Conservation (phyloP, 2,797 vertebrate species). For the Florisuga fusca region DNA sequence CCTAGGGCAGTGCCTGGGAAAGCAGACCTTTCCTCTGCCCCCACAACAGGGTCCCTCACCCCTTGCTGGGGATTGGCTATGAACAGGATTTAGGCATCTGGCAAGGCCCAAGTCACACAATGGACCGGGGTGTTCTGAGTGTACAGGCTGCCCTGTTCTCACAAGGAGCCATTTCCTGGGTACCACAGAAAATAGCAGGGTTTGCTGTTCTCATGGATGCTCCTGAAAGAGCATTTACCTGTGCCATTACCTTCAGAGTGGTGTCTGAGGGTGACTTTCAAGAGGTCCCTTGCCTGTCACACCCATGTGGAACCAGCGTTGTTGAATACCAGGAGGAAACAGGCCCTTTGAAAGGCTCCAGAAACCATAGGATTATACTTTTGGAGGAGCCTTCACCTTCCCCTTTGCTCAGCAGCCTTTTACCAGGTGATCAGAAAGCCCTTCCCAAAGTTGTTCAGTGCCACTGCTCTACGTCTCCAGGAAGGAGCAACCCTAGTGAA, state of each 20-base stretch:
- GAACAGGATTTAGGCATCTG: background rate
- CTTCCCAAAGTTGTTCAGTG: background rate
- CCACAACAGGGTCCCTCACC: rapidly evolving
- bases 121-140: background rate
- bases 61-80: rapidly evolving
- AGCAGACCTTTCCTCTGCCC: background rate
- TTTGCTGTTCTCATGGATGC: background rate
- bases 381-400: background rate
- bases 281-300: background rate
- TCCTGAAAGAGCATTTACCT: background rate
- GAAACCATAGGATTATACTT: background rate
- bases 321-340: background rate
- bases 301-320: background rate
- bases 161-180: background rate
- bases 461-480: rapidly evolving
- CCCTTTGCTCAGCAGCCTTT: background rate
- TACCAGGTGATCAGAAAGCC: background rate
- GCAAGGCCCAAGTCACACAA: rapidly evolving
- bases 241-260: background rate
- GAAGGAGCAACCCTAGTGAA: background rate
- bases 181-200: background rate
- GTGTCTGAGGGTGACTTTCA: background rate
- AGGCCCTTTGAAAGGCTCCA: background rate
- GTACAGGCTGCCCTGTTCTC: background rate
- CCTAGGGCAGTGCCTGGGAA: background rate